Evolutionary conservation across 2,888 invertebrate species (phyloP).

Genomic region (Drosophila neotestacea): DNA sequence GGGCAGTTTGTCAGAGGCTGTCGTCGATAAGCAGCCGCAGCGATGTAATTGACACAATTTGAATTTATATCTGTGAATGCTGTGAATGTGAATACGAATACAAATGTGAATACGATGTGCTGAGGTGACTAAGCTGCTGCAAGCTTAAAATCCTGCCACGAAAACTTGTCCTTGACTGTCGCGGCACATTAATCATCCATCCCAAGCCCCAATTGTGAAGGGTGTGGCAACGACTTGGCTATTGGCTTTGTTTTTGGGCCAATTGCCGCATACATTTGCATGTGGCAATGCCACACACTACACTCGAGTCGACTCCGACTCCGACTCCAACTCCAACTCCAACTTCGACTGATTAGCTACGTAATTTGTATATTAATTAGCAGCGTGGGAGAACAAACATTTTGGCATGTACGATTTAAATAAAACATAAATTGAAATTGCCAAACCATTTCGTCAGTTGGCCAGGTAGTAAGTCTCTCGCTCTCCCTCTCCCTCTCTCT

Average conservation of each 20-base stretch:
- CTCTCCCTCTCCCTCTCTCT: neutral
- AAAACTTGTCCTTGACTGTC: conserved; percentile 70
- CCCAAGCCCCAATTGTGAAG: conserved; percentile 32
- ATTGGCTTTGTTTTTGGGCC: conserved; percentile 48
- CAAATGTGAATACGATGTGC: conserved; percentile 8
- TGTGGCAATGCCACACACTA: conserved; percentile 45
- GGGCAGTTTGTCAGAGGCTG: conserved; percentile 69
- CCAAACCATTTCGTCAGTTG: conserved; percentile 1
- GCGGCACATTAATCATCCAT: conserved; percentile 76
- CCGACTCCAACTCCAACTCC: neutral
- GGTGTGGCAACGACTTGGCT: conserved; percentile 49
- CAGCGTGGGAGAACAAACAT: conserved; percentile 59
- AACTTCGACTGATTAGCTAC: conserved; percentile 54
- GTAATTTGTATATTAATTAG: conserved; percentile 73
- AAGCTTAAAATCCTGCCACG: conserved; percentile 59
- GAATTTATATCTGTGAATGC: conserved; percentile 69
- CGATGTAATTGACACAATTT: conserved; percentile 80
- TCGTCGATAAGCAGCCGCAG: conserved; percentile 72
- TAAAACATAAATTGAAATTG: conserved; percentile 60
- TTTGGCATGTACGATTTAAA: conserved; percentile 38
- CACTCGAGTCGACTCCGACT: conserved; percentile 10
- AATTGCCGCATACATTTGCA: conserved; percentile 56
- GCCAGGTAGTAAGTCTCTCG: conserved; percentile 3
- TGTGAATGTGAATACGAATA: conserved; percentile 17
- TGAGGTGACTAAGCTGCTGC: conserved; percentile 71